Evolutionary conservation across 2,797 vertebrate genomes (phyloP).

Genomic region (Sebastes oblongus): DNA sequence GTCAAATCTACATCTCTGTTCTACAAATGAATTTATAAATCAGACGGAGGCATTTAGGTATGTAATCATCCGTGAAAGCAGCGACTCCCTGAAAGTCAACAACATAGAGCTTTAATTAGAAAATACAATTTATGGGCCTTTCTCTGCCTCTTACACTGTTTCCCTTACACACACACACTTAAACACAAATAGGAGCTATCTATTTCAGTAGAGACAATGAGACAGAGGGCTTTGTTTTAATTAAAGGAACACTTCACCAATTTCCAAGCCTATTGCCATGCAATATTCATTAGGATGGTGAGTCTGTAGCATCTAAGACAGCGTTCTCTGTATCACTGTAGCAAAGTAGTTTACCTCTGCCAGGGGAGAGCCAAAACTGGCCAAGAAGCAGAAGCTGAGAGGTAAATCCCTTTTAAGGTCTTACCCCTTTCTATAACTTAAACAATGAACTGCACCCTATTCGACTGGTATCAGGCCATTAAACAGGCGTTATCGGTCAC

Average conservation of each 20-base stretch:
- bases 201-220: conserved; percentile 20
- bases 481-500: no score
- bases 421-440: background rate
- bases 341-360: background rate
- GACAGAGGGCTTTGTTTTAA: conserved; percentile 24
- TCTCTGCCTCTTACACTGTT: conserved; percentile 16
- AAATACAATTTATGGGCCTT: conserved; percentile 39
- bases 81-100: conserved; percentile 49
- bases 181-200: conserved; percentile 15
- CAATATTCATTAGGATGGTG: conserved; percentile 1
- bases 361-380: background rate
- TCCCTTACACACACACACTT: background rate
- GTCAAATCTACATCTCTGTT: conserved; percentile 31
- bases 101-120: conserved; percentile 55
- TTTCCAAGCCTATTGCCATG: background rate
- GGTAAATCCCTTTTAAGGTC: background rate
- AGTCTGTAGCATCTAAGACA: background rate
- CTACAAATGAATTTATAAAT: conserved; percentile 36
- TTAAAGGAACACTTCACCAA: conserved; percentile 26
- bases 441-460: background rate
- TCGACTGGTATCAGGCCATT: no score
- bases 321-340: background rate
- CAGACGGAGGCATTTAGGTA: conserved; percentile 31
- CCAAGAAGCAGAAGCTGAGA: background rate
- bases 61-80: conserved; percentile 58